Evolutionary conservation across 2,888 invertebrate species (phyloP), one percentile per base, ranked within the genome.

Genomic region (Cryptophagus acutangulus): DNA sequence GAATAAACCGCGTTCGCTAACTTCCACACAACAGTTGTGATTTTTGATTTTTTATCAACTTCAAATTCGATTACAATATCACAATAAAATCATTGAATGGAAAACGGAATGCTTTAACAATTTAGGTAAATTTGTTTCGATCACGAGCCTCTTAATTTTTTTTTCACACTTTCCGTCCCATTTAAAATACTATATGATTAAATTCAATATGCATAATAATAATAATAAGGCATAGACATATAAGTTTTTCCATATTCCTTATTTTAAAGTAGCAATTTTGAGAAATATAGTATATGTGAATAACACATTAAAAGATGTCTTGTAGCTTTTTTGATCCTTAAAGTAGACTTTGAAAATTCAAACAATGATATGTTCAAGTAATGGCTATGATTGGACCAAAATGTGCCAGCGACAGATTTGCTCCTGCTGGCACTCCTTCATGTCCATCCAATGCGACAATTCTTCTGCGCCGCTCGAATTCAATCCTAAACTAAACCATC

Each of bases 321-420:
- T n/a, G 8, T 5, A 6, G 5, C 3, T 31, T 15, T 31, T 31
- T 31, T 31, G 31, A 31, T 31, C 31, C 31, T n/a, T 16, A 17
- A 18, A 29, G 5, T n/a, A 29, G 10, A 34, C 2, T 15, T 13
- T 31, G 8, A 13, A 15, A 31, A 31, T 31, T 15, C 13, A 15
- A 6, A 15, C 4, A 31, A 48, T 45, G 47, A 50, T 48, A 51
- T 46, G 46, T 47, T 46, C 39, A 36, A 51, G 47, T 44, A 38
- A 29, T 48, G 57, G 66, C 67, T 71, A 70, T 65, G 84, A 84
- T 65, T 84, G 83, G 55, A 92, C 78, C 46, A 95, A 71, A 20
- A 93, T 84, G 69, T 95, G 94, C 95, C 94, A 95, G 38, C 92
- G 84, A 63, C 90, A 89, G 43, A 94, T 83, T 72, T 93, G 88